Conservation (phyloP, 1,140 invertebrate species). For the Lordiphosa stackelbergi region DNA sequence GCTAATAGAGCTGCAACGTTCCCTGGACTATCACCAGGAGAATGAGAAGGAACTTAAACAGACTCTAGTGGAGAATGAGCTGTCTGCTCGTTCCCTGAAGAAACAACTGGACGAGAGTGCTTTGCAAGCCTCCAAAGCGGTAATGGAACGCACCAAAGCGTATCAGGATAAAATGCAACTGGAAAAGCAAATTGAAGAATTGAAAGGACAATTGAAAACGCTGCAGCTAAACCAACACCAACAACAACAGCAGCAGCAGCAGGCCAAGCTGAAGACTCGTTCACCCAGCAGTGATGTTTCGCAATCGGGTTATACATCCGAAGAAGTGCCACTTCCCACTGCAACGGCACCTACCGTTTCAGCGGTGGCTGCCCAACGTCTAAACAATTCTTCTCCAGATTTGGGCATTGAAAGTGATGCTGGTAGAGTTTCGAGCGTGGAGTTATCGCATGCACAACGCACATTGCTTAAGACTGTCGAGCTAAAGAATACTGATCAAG, state of each 20-base stretch:
- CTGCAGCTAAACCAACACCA: not conserved
- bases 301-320: conserved; percentile 70
- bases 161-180: conserved; percentile 80
- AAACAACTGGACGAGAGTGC: conserved; percentile 72
- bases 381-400: conserved; percentile 82
- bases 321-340: conserved; percentile 52
- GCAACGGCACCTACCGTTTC: conserved; percentile 16
- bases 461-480: conserved; percentile 64
- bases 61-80: conserved; percentile 64
- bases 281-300: conserved; percentile 60
- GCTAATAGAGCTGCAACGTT: conserved; percentile 48
- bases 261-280: conserved; percentile 23
- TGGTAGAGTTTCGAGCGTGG: conserved; percentile 80
- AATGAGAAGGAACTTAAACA: conserved; percentile 70
- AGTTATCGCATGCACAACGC: conserved; percentile 64
- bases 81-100: conserved; percentile 52
- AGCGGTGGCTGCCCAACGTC: conserved; percentile 55
- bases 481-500: conserved; percentile 16
- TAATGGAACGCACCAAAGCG: conserved; percentile 82
- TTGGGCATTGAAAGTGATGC: conserved; percentile 85
- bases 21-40: conserved; percentile 68
- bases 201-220: conserved; percentile 67
- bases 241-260: conserved; percentile 27
- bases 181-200: conserved; percentile 68
- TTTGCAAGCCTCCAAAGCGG: conserved; percentile 79